Conservation (phyloP, 2,888 invertebrate genomes). For the Chouioia cunea region DNA sequence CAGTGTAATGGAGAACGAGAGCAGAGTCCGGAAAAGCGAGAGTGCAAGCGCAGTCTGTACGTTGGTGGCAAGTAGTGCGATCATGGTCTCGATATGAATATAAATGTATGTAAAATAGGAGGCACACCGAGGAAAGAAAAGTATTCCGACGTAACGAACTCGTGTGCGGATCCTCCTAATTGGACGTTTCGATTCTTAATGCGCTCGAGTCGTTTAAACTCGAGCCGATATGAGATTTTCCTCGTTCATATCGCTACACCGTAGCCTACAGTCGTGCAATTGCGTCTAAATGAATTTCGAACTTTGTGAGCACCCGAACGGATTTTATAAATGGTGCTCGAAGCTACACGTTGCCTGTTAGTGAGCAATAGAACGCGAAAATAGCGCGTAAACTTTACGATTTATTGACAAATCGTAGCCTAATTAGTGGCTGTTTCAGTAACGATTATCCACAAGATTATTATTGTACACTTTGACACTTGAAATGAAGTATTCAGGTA, state of each 20-base stretch:
- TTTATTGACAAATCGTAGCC: too few relatives aligned
- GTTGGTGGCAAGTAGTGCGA: slow-evolving; percentile 8
- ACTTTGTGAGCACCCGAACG: slow-evolving; percentile 6
- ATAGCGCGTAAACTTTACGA: too few relatives aligned
- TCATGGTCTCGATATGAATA: slow-evolving; percentile 41
- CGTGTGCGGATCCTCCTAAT: slow-evolving; percentile 49
- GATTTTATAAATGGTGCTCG: too few relatives aligned
- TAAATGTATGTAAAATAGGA: slow-evolving; percentile 42
- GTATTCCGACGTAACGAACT: slow-evolving; percentile 38
- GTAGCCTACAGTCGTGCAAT: background rate
- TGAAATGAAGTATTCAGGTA: too few relatives aligned
- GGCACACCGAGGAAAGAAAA: background rate
- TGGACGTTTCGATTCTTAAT: slow-evolving; percentile 52
- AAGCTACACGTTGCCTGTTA: too few relatives aligned
- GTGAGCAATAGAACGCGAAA: too few relatives aligned
- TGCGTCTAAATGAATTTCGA: slow-evolving; percentile 22
- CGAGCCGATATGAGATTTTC: background rate
- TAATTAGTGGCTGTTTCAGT: too few relatives aligned
- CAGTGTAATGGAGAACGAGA: too few relatives aligned
- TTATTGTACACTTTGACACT: too few relatives aligned
- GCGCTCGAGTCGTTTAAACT: slow-evolving; percentile 30
- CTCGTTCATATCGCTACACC: background rate
- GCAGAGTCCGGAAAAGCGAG: slow-evolving; percentile 22
- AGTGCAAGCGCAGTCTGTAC: too few relatives aligned
- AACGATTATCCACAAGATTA: too few relatives aligned